Conservation (phyloP, 2,797 vertebrate species). For the Ctenopoma multispine region DNA sequence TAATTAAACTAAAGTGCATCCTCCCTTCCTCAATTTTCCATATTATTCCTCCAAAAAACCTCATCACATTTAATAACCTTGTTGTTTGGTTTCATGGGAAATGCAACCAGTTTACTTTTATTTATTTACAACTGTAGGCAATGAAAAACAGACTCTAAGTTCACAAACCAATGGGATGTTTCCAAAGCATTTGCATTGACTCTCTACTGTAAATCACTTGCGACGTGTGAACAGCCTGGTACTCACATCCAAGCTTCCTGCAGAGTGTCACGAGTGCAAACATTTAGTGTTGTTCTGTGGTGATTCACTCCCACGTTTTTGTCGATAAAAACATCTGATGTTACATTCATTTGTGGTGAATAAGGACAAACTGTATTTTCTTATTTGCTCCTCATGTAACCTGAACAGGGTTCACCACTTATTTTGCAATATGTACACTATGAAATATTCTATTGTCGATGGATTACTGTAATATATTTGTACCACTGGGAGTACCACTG, state of each 20-base stretch:
- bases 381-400: no score
- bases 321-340: constrained; percentile 9
- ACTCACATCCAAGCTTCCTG: constrained; percentile 19
- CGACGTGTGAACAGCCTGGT: constrained; percentile 6
- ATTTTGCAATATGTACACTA: no score
- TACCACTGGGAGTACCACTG: no score
- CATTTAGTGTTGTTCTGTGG: not conserved
- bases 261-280: not conserved
- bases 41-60: constrained; percentile 37
- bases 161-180: constrained; percentile 40
- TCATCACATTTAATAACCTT: constrained; percentile 60
- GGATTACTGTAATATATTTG: no score
- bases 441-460: no score
- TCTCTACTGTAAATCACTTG: constrained; percentile 31
- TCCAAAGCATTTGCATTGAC: constrained; percentile 27
- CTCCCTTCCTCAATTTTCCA: constrained; percentile 14
- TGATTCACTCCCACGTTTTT: not conserved
- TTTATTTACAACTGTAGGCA: constrained; percentile 59
- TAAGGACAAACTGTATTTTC: no score
- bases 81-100: constrained; percentile 46
- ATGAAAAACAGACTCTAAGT: constrained; percentile 26
- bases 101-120: constrained; percentile 63
- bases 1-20: constrained; percentile 63
- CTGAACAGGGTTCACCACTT: no score
- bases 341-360: not conserved